phyloP scores from a whole-genome alignment of 1,140 invertebrate species.

The Drosophila lini region DNA sequence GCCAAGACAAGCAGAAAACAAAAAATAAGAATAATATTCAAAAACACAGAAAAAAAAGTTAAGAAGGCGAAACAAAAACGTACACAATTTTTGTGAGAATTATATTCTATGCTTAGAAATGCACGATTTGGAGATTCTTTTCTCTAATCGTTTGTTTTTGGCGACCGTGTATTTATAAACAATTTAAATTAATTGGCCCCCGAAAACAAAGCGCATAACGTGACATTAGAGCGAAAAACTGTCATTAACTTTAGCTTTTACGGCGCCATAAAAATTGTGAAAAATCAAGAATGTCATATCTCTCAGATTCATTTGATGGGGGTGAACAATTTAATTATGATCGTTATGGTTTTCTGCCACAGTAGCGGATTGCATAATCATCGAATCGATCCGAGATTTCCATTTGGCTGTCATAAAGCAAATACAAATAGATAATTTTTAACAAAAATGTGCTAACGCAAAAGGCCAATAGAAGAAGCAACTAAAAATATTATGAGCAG shows the following conservation, averaged over 20 bases:
- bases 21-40: conserved; percentile 18
- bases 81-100: conserved; percentile 38
- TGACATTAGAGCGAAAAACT: conserved; percentile 35
- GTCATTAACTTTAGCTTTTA: conserved; percentile 20
- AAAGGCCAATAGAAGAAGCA: conserved; percentile 51
- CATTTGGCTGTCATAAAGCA: conserved; percentile 43
- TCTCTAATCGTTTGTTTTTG: conserved; percentile 54
- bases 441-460: conserved; percentile 57
- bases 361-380: conserved; percentile 26
- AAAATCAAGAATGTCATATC: conserved; percentile 22
- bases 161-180: conserved; percentile 41
- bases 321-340: conserved; percentile 27
- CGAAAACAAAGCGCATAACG: conserved; percentile 25
- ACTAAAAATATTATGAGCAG: conserved; percentile 46
- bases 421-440: conserved; percentile 42
- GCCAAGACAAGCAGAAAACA: conserved; percentile 37
- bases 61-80: conserved; percentile 27
- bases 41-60: conserved; percentile 20
- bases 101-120: conserved; percentile 48
- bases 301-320: conserved; percentile 4
- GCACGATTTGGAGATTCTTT: conserved; percentile 63
- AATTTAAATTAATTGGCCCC: conserved; percentile 52
- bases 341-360: conserved; percentile 9
- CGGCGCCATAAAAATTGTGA: conserved; percentile 14
- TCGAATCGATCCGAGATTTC: conserved; percentile 25